A percentile compares a stretch with the other conserved stretches of the same genome.
These are phyloP conservation scores for Empis stercorea DNA, from an alignment of 2,888 invertebrate genomes.

Conservation along the genomic window DNA sequence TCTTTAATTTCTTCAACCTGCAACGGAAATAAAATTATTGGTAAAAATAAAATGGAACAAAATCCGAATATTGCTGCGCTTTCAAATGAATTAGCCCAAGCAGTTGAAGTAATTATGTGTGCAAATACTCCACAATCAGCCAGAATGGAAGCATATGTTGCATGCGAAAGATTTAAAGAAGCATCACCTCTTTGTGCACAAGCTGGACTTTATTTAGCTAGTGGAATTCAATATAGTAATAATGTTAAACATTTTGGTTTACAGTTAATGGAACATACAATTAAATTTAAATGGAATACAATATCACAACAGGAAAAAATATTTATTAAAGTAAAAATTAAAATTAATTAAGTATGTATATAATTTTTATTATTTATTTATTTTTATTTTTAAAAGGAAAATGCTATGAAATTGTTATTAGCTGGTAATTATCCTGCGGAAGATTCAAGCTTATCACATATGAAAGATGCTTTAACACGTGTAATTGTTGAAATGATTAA, in stretches of 20 bases:
- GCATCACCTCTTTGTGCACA: conserved; percentile 79
- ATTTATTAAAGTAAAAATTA: conserved; percentile 60
- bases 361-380: not conserved
- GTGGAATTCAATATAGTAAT: conserved; percentile 59
- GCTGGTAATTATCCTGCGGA: conserved; percentile 64
- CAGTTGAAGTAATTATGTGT: conserved; percentile 72
- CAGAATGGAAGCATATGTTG: conserved; percentile 69
- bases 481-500: conserved; percentile 96
- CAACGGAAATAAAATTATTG: not conserved
- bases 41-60: conserved; percentile 24
- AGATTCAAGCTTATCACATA: conserved; percentile 50
- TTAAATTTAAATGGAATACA: conserved; percentile 86
- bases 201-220: conserved; percentile 69
- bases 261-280: conserved; percentile 84
- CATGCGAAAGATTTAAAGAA: conserved; percentile 53
- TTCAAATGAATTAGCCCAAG: conserved; percentile 65
- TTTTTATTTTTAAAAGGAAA: conserved; percentile 47
- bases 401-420: conserved; percentile 70
- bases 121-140: conserved; percentile 62
- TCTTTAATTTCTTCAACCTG: not conserved
- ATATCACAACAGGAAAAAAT: conserved; percentile 78
- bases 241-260: conserved; percentile 83
- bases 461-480: conserved; percentile 74
- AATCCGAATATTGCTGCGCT: conserved; percentile 29
- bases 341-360: no score